A percentile compares a stretch with the other conserved stretches of the same genome.
phyloP scores from a whole-genome alignment of 2,797 vertebrate species.

The Manis crassicaudata region DNA sequence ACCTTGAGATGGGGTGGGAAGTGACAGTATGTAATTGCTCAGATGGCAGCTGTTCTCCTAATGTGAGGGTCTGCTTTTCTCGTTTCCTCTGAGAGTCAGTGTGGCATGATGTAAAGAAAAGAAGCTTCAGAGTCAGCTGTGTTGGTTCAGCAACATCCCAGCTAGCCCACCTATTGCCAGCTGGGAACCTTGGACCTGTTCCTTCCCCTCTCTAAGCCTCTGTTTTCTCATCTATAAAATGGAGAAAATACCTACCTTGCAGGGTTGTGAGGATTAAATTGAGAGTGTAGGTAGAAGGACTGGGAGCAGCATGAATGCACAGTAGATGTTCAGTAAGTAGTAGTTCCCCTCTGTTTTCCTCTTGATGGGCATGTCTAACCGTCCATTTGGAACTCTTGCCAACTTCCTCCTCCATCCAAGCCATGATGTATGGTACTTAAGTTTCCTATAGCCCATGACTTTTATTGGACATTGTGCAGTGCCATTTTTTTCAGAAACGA shows the following conservation, averaged over 20 bases:
- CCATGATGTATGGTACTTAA: background rate
- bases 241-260: background rate
- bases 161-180: background rate
- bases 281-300: background rate
- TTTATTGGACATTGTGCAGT: constrained; percentile 4
- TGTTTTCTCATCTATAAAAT: background rate
- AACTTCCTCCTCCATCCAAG: background rate
- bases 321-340: background rate
- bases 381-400: background rate
- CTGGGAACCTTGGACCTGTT: background rate
- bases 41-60: background rate
- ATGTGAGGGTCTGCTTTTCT: background rate
- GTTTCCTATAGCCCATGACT: background rate
- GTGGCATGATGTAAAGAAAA: background rate
- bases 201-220: background rate
- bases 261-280: background rate
- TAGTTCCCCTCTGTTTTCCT: background rate
- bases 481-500: constrained; percentile 28
- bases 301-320: background rate
- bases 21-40: background rate
- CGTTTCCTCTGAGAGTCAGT: background rate
- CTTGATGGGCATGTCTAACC: background rate
- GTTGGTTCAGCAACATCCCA: background rate
- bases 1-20: background rate
- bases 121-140: background rate